A percentile compares a stretch with the other conserved stretches of the same genome.
Conservation (phyloP, 2,797 vertebrate genomes). For the Pangasius macronema region DNA sequence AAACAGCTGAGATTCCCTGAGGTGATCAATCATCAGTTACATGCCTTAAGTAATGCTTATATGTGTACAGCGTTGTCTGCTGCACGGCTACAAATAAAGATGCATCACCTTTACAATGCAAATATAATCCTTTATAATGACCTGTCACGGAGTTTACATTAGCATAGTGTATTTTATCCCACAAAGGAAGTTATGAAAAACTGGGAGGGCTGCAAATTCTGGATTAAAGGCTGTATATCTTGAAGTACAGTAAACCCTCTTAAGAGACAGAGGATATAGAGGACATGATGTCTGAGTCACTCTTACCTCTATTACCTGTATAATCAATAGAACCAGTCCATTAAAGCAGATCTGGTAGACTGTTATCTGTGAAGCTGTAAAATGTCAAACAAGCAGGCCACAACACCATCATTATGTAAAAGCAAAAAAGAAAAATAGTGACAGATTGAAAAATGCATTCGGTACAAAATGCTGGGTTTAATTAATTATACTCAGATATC, state of each 20-base stretch:
- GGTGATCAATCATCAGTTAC: constrained; percentile 39
- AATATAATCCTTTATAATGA: constrained; percentile 28
- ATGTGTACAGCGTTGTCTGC: neutral
- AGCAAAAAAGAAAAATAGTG: constrained; percentile 46
- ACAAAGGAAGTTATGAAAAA: neutral
- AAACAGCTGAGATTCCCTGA: constrained; percentile 15
- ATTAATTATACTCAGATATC: constrained; percentile 50
- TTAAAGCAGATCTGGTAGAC: constrained; percentile 3
- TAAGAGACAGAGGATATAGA: neutral
- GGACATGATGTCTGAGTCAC: neutral
- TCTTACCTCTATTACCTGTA: constrained; percentile 1
- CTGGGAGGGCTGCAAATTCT: neutral
- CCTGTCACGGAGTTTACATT: constrained; percentile 4
- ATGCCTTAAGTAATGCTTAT: constrained; percentile 27
- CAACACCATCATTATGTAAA: neutral
- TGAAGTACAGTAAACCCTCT: neutral
- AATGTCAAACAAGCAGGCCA: neutral
- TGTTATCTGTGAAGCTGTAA: constrained; percentile 28
- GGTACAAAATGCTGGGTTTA: constrained; percentile 49
- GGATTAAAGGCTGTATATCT: neutral
- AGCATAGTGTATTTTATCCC: constrained; percentile 1
- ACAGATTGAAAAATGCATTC: constrained; percentile 50
- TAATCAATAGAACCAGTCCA: constrained; percentile 8
- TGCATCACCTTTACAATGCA: constrained; percentile 18
- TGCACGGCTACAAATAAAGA: constrained; percentile 29